A percentile compares a stretch with the other conserved stretches of the same genome.
Conservation (phyloP, 2,113 vertebrate genomes). For the Ptychochromis oligacanthus region DNA sequence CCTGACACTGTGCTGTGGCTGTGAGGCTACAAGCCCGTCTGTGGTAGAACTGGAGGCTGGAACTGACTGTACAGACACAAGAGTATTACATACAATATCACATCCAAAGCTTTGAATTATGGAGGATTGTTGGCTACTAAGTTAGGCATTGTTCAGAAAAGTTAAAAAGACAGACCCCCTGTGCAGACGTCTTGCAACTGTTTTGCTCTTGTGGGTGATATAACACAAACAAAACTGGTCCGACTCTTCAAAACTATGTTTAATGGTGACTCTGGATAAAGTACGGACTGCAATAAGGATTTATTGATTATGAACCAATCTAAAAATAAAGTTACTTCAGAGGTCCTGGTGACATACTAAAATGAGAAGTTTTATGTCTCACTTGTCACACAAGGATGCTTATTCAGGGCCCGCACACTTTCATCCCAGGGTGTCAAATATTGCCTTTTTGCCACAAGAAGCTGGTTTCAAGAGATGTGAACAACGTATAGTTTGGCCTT, state of each 20-base stretch:
- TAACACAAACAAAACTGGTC: too few relatives aligned
- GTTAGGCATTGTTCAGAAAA: neutral
- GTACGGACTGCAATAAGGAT: neutral
- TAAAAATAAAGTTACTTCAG: neutral
- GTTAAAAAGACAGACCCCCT: neutral
- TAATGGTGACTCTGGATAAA: neutral
- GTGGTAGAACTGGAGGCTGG: conserved; percentile 6
- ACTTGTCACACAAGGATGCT: neutral
- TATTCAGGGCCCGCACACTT: neutral
- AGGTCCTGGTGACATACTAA: neutral
- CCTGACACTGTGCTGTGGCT: conserved; percentile 15
- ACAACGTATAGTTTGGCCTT: neutral
- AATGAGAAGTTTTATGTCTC: neutral
- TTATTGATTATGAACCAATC: neutral
- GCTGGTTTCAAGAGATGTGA: neutral
- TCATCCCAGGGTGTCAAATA: neutral
- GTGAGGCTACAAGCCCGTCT: conserved; percentile 17
- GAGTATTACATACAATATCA: neutral
- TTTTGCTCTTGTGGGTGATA: neutral
- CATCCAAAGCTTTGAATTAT: neutral
- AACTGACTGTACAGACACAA: neutral
- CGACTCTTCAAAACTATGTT: neutral
- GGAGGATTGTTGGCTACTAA: neutral
- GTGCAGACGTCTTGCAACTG: neutral
- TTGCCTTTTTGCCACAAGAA: neutral